These are phyloP conservation scores for Ianthella basta DNA, from an alignment of 37 sponge, comb jelly and placozoan genomes.

Conservation along the genomic window DNA sequence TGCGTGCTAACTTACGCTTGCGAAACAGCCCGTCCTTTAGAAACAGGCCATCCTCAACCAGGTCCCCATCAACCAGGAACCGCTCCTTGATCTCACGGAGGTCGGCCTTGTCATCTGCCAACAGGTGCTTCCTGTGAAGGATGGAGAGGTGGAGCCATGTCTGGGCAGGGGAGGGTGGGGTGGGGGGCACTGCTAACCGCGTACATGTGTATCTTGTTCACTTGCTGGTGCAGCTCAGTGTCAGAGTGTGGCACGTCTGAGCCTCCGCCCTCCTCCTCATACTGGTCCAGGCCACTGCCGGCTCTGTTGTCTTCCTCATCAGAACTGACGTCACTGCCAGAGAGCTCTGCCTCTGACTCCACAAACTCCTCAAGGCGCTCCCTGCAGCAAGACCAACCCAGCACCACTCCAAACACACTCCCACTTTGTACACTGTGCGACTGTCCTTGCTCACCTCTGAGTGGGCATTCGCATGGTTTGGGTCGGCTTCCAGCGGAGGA, in stretches of 20 bases:
- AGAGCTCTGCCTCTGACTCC: conserved; percentile 91
- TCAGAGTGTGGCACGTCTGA: conserved; percentile 65
- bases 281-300: conserved; percentile 54
- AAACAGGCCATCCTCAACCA: conserved; percentile 81
- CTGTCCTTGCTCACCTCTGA: conserved; percentile 48
- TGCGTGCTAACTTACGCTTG: conserved; percentile 63
- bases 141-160: background rate
- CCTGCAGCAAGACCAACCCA: conserved; percentile 26
- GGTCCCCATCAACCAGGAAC: conserved; percentile 81
- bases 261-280: conserved; percentile 72
- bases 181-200: conserved; percentile 22
- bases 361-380: conserved; percentile 78
- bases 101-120: conserved; percentile 83
- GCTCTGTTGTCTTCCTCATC: conserved; percentile 54
- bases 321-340: conserved; percentile 76
- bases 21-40: conserved; percentile 88
- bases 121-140: conserved; percentile 59
- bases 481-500: conserved; percentile 40
- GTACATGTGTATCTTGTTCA: conserved; percentile 86
- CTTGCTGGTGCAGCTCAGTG: conserved; percentile 70
- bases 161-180: background rate
- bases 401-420: background rate
- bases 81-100: conserved; percentile 77
- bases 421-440: too few species aligned
- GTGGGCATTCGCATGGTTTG: background rate